phyloP scores from a whole-genome alignment of 2,888 invertebrate species.

The Hofmannophila pseudospretella region DNA sequence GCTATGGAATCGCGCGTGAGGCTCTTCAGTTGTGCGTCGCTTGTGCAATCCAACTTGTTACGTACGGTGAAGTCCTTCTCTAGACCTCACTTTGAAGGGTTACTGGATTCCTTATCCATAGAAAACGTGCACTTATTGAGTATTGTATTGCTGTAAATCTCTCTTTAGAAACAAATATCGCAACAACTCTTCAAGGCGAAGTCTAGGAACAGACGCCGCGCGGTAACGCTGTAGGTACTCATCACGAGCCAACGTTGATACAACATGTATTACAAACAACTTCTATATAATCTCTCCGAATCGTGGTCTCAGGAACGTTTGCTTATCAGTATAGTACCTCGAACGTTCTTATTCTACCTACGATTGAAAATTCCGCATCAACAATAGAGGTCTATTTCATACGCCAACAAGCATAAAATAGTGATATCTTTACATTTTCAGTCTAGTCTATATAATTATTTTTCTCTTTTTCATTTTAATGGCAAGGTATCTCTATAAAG shows the following conservation, averaged over 20 bases:
- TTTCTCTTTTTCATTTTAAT: slow-evolving; percentile 49
- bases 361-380: slow-evolving; percentile 58
- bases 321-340: slow-evolving; percentile 39
- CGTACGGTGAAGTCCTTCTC: slow-evolving; percentile 18
- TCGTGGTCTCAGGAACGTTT: slow-evolving; percentile 58
- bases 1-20: slow-evolving; percentile 63
- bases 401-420: slow-evolving; percentile 77
- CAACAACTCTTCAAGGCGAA: slow-evolving; percentile 2
- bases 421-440: slow-evolving; percentile 76
- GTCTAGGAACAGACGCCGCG: slow-evolving; percentile 14
- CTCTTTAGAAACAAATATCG: slow-evolving; percentile 10
- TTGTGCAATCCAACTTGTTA: slow-evolving; percentile 30
- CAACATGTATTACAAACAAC: slow-evolving; percentile 56
- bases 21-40: slow-evolving; percentile 61
- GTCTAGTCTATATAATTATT: slow-evolving; percentile 77
- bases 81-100: too few species aligned
- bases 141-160: not conserved
- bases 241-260: slow-evolving; percentile 52
- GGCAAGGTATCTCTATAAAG: slow-evolving; percentile 77
- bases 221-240: slow-evolving; percentile 23
- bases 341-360: slow-evolving; percentile 41
- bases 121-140: slow-evolving; percentile 8
- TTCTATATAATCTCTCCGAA: slow-evolving; percentile 55
- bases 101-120: slow-evolving; percentile 1
- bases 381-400: slow-evolving; percentile 68